Evolutionary conservation across 2,888 invertebrate species (phyloP), one percentile per base, ranked within the genome.

Genomic region (Drosophila bunnanda): DNA sequence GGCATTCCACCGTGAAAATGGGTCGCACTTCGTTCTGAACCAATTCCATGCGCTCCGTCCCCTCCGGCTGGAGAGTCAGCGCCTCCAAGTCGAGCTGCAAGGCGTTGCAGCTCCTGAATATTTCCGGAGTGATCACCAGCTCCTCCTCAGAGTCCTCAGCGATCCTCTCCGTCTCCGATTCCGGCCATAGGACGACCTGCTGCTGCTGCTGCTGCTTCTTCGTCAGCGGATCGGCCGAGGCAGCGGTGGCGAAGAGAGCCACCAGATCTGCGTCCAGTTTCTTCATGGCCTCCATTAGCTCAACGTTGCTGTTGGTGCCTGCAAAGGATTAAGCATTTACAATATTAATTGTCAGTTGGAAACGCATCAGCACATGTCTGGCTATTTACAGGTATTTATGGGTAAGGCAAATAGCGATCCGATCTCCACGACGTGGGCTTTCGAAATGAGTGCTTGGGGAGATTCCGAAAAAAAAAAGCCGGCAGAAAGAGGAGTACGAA

Each of bases 241-340:
- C 86, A 10, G 82, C 81, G 6, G 82, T 84, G 41, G 91, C 90
- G 69, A 91, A 88, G 12, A 91, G 71, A 46, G 90, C 90, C 41
- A 89, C 90, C 72, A 90, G 67, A 67, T 89, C 90, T 17, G 90
- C 91, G 76, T 91, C 90, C 53, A 91, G 69, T 80, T 91, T 91
- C 62, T 88, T 91, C 90, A 91, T 91, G 55, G 91, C 91, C 77
- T 91, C 90, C 79, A 90, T 89, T 81, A 90, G 82, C 78, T 90
- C 90, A 67, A 80, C 86, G 85, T 90, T 89, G 60, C 32, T 79
- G 58, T 28, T 61, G 60, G 69, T 80, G 68, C 80, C 88, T 84
- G 70, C 9, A 60, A 60, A 56, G n/a, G 10, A 17, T 22, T n/a
- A 54, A 22, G 53, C 8, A 44, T 15, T 41, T 15, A 28, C 4